A percentile compares a stretch with the other conserved stretches of the same genome.
Evolutionary conservation across 2,888 invertebrate species (phyloP).

Genomic region (Lasioglossum marginatum): DNA sequence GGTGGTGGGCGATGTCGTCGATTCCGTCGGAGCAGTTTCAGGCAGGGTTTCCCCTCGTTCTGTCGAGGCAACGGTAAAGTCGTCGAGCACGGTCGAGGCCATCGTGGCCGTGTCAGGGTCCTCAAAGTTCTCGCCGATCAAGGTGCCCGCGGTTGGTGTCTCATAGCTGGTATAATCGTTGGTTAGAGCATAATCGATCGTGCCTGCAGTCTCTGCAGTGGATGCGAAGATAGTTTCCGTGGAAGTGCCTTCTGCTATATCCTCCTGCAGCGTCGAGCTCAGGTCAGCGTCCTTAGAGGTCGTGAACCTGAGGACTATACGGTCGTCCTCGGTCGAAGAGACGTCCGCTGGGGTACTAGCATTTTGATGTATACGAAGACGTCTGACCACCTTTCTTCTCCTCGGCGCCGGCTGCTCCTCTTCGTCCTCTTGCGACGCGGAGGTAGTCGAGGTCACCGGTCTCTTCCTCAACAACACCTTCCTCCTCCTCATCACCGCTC

Average conservation of each 20-base stretch:
- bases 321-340: slow-evolving; percentile 14
- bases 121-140: neutral
- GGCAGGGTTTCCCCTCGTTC: neutral
- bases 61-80: neutral
- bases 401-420: slow-evolving; percentile 46
- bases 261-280: neutral
- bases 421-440: slow-evolving; percentile 36
- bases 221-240: slow-evolving; percentile 20
- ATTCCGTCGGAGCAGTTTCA: slow-evolving; percentile 31
- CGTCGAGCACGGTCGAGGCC: slow-evolving; percentile 39
- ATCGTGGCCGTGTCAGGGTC: slow-evolving; percentile 21
- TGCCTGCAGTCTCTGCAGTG: slow-evolving; percentile 22
- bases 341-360: slow-evolving; percentile 1
- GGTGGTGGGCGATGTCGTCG: slow-evolving; percentile 21
- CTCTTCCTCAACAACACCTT: slow-evolving; percentile 73
- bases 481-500: slow-evolving; percentile 52
- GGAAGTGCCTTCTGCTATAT: neutral
- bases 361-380: slow-evolving; percentile 70
- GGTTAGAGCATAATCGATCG: slow-evolving; percentile 19
- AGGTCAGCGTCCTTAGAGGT: neutral
- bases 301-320: slow-evolving; percentile 6
- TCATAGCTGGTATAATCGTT: slow-evolving; percentile 40
- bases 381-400: slow-evolving; percentile 76
- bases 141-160: slow-evolving; percentile 10
- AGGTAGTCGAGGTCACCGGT: slow-evolving; percentile 55